Evolutionary conservation across 2,797 vertebrate species (phyloP).

Genomic region (Crocidura indochinensis): DNA sequence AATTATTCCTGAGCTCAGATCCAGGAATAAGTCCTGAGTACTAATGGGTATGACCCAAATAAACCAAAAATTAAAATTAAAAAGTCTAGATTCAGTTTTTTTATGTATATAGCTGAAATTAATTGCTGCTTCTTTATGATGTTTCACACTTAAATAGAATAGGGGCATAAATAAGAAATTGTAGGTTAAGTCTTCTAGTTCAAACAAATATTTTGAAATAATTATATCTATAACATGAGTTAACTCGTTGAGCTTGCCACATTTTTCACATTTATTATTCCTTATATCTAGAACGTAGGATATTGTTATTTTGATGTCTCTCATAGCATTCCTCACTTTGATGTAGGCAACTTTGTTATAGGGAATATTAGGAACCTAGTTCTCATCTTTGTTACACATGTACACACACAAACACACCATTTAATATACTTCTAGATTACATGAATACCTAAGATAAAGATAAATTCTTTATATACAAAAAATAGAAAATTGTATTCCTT

Average conservation of each 20-base stretch:
- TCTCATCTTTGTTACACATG: background rate
- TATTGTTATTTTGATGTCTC: background rate
- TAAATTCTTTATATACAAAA: background rate
- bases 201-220: background rate
- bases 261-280: background rate
- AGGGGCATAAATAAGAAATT: background rate
- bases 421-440: background rate
- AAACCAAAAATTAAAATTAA: background rate
- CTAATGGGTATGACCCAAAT: no score
- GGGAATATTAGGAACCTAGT: background rate
- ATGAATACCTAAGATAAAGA: background rate
- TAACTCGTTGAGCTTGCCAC: background rate
- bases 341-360: constrained; percentile 12
- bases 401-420: background rate
- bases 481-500: background rate
- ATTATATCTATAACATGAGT: background rate
- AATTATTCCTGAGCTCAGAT: no score
- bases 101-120: background rate
- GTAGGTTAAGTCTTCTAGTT: background rate
- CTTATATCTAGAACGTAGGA: background rate
- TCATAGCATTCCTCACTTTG: background rate
- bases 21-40: no score
- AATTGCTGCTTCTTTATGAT: constrained; percentile 4
- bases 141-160: background rate
- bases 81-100: constrained; percentile 8